A percentile compares a stretch with the other conserved stretches of the same genome.
Evolutionary conservation across 2,797 vertebrate genomes (phyloP).

Genomic region (Neosalanx taihuensis): DNA sequence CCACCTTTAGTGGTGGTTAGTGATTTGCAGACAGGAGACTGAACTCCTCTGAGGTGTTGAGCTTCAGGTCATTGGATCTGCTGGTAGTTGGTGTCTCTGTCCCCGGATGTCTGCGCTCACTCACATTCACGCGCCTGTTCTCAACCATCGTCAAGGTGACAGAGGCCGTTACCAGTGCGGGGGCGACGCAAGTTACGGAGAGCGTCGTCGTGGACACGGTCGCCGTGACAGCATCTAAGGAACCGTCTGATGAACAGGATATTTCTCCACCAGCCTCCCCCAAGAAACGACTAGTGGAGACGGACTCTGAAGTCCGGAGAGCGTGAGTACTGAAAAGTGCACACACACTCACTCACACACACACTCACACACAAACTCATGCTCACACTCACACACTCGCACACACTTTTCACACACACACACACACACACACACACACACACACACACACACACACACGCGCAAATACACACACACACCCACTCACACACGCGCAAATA

Average conservation of each 20-base stretch:
- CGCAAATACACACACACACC: not conserved
- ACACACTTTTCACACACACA: not conserved
- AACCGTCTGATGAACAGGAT: conserved; percentile 72
- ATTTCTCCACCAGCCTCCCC: conserved; percentile 81
- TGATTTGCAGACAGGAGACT: not conserved
- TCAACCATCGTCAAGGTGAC: conserved; percentile 76
- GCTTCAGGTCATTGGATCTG: not conserved
- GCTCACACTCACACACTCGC: no score
- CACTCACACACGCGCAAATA: conserved; percentile 4
- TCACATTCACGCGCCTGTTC: conserved; percentile 1
- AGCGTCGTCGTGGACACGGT: conserved; percentile 65
- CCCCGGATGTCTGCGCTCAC: not conserved
- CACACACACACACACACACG: not conserved
- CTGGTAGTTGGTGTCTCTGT: not conserved
- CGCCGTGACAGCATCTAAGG: conserved; percentile 37
- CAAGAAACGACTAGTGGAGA: conserved; percentile 86
- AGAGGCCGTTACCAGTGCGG: conserved; percentile 79
- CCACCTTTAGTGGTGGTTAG: no score
- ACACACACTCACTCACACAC: conserved; percentile 7
- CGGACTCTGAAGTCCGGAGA: conserved; percentile 80
- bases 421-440: not conserved
- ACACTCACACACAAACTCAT: not conserved
- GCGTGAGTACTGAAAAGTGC: conserved; percentile 70
- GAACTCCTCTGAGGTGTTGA: not conserved
- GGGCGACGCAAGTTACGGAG: conserved; percentile 75